Evolutionary conservation across 1,140 invertebrate genomes (phyloP), one percentile per base, ranked within the genome.

Genomic region (Coptotermes formosanus): DNA sequence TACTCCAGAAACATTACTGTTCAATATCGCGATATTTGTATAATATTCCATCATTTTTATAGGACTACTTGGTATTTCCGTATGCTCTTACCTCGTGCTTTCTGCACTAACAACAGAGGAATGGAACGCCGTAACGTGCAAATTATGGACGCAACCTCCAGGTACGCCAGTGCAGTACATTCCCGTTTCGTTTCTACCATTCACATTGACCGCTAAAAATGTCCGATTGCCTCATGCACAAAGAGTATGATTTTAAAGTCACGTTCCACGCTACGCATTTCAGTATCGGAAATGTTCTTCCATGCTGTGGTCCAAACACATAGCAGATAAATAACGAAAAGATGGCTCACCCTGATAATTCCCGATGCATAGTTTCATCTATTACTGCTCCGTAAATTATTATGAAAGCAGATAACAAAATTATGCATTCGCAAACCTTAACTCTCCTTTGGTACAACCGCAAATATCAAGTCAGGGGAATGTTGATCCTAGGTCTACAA

Each of bases 241-340:
- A 75, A n/a, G 19, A 75, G 30, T 7, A 75, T 0, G 25, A 75
- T 75, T 75, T 64, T 75, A 75, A 75, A 75, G 64, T n/a, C 14
- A 11, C 64, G 64, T 75, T n/a, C 25, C 64, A 75, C 14, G 7
- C 1, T 75, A 30, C 9, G 64, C n/a, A 75, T 75, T 30, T 25
- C 64, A 75, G 16, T 75, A 75, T 75, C n/a, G 64, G 25, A 30
- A 75, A 75, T 75, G 14, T 11, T 75, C 25, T 75, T 75, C 64
- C n/a, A 9, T 30, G 9, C 25, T 75, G 64, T 30, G 64, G 64
- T 75, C n/a, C n/a, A 75, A 75, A 25, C 25, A 75, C 64, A 75
- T 75, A 75, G 16, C 64, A 75, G 64, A 75, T 9, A 75, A 75
- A 75, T 75, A 75, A 75, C 64, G 64, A 30, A 75, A 75, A 75